Base-by-base conservation (phyloP, 2,797 vertebrate species). In the Chiloscyllium punctatum region DNA sequence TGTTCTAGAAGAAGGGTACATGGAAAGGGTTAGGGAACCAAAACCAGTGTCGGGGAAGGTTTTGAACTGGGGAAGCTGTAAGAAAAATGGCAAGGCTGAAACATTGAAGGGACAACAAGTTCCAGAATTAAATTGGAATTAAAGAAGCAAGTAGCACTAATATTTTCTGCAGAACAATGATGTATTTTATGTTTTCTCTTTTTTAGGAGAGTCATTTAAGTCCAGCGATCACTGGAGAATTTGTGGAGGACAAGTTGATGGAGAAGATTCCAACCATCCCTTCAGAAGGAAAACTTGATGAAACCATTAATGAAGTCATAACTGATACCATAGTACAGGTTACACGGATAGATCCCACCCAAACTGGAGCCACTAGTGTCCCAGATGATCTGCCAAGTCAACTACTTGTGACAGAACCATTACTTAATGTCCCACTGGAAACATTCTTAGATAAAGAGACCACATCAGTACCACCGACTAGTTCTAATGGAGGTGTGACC, bases 201-300 rank as follows among this genome's bases (percentile, higher is more conserved):
- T 97, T 96, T 95, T 71, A 97, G 97, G 96, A 97, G 42, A 96
- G 96, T 9, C 90, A 96, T 48, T 79, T 96, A 96, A 96, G 94
- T 84, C 96, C 96, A 96, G 96, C 96, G 16, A 95, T 84, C 96
- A 23, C 95, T 94, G 53, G 96, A 96, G 42, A 96, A 96, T 51
- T 53, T 96, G 95, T 71, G 92, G 96, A 94, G 96, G 96, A 95
- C 21, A 33, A 33, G 27, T 95, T 95, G 3, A 2, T 48, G 5
- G 94, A 51, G 27, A 30, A 48, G 69, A 71, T 74, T 53, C 68
- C 71, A 15, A 30, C 42, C 1, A 74, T 18, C 30, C 25, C 71
- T 74, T 4, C 16, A 53, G 94, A 77, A 51, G 94, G 51, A 57
- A 92, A 42, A 53, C 87, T 96, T 79, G 96, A 96, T 95, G 96